Evolutionary conservation across 1,140 invertebrate genomes (phyloP).

Genomic region (Drosophila repleta): DNA sequence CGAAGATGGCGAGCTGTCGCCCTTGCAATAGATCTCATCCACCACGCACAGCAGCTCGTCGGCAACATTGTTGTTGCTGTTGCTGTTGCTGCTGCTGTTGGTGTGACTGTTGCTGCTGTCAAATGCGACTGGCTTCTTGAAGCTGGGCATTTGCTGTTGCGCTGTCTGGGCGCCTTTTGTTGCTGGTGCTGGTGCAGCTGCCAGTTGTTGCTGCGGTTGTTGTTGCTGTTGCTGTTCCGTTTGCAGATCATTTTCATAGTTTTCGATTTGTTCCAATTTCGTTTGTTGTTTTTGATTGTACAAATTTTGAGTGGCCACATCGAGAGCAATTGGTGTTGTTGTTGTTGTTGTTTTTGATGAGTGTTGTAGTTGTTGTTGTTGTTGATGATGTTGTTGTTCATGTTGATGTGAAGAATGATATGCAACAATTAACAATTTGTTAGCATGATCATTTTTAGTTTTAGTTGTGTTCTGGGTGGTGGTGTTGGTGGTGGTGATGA

Average conservation of each 20-base stretch:
- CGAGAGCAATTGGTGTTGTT: slow-evolving; percentile 61
- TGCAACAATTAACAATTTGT: slow-evolving; percentile 82
- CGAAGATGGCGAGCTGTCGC: slow-evolving; percentile 69
- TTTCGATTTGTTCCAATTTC: slow-evolving; percentile 83
- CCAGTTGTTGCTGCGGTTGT: slow-evolving; percentile 27
- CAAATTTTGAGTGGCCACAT: slow-evolving; percentile 80
- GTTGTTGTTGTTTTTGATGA: slow-evolving; percentile 47
- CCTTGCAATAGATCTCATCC: slow-evolving; percentile 67
- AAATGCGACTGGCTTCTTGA: slow-evolving; percentile 41
- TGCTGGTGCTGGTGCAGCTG: slow-evolving; percentile 25
- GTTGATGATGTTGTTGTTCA: slow-evolving; percentile 68
- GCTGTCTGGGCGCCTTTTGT: slow-evolving; percentile 44
- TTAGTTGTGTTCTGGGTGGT: slow-evolving; percentile 56
- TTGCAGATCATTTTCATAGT: slow-evolving; percentile 77
- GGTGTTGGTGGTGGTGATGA: slow-evolving; percentile 41
- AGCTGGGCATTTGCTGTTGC: slow-evolving; percentile 63
- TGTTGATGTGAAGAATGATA: slow-evolving; percentile 83
- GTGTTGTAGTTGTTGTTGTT: slow-evolving; percentile 52
- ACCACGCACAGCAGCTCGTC: slow-evolving; percentile 68
- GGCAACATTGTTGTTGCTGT: slow-evolving; percentile 37
- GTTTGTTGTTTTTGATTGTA: slow-evolving; percentile 82
- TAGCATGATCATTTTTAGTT: slow-evolving; percentile 78
- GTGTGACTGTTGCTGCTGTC: slow-evolving; percentile 40
- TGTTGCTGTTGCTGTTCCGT: slow-evolving; percentile 62
- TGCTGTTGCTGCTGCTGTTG: slow-evolving; percentile 32